Conservation (phyloP, 2,797 vertebrate species). For the Anguilla marmorata region DNA sequence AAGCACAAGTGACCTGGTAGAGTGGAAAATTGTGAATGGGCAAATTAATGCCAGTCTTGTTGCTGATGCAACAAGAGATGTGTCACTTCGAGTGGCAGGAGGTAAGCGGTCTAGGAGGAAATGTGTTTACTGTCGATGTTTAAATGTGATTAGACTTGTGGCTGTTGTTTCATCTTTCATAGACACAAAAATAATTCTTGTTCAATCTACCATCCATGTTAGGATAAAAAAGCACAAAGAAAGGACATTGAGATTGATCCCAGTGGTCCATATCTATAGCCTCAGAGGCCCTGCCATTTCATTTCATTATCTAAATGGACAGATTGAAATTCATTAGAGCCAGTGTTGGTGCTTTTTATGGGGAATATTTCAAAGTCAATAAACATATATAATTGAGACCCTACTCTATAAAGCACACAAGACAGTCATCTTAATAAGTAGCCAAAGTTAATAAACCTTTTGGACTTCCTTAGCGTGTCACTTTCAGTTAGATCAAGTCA, state of each 20-base stretch:
- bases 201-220: not conserved
- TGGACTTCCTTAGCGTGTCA: conserved; percentile 39
- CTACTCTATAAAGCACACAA: conserved; percentile 32
- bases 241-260: not conserved
- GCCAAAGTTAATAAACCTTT: conserved; percentile 43
- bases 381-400: conserved; percentile 46
- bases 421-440: conserved; percentile 35
- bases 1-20: no score
- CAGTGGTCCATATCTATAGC: conserved; percentile 33
- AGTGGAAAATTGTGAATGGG: no score
- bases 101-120: no score
- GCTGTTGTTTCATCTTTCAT: not conserved
- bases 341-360: conserved; percentile 41
- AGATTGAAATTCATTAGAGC: conserved; percentile 45
- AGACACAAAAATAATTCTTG: not conserved
- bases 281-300: conserved; percentile 31
- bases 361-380: conserved; percentile 51
- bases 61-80: no score
- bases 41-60: no score
- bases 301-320: conserved; percentile 52
- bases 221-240: not conserved
- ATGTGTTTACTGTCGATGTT: no score
- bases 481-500: conserved; percentile 34
- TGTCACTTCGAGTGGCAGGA: no score
- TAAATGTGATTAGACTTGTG: no score